Base-by-base conservation (phyloP, 2,113 vertebrate genomes). In the Malurus alboscapulatus region DNA sequence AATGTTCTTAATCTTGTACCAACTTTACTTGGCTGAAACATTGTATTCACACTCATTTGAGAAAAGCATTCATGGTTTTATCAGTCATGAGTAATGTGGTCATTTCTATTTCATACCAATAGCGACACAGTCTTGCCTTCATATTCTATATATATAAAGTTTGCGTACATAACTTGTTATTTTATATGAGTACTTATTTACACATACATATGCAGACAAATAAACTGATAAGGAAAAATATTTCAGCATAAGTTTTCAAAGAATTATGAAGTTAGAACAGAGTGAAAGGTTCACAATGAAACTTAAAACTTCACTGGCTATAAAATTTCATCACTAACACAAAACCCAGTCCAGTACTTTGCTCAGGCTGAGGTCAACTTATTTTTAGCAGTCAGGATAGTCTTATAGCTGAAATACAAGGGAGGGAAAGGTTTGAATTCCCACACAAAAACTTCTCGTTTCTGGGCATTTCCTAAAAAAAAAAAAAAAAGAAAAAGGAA, bases 201-300 rank as follows among this genome's bases (percentile, higher is more conserved):
- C 40, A 65, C n/a, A 40, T 84, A 51, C 5, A 72, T 68, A 82
- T 45, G 53, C 25, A 67, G 78, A 53, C 45, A 87, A 40, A 84
- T 75, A 61, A 88, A 84, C 58, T 93, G 96, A 94, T 95, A 92
- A 89, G 42, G 73, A 68, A 88, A 92, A 75, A 50, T 89, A 84
- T 68, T 84, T 88, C 78, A 93, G 25, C 45, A 22, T 91, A 38
- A 47, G 13, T 32, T 93, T 84, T 84, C 80, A 94, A 95, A 88
- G 88, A 96, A 82, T 93, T 95, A 91, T 91, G 77, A 92, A 93
- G 81, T 92, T 91, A 93, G 77, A 94, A 81, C 14, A 45, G 59
- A 95, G 40, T 89, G 87, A 89, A 89, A 91, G 19, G 48, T 84
- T 95, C 73, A 65, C 54, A 82, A 12, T 79, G 94, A 92, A 96